These are phyloP conservation scores for Syndactyla subalaris DNA, from an alignment of 2,797 vertebrate species.

Conservation along the genomic window DNA sequence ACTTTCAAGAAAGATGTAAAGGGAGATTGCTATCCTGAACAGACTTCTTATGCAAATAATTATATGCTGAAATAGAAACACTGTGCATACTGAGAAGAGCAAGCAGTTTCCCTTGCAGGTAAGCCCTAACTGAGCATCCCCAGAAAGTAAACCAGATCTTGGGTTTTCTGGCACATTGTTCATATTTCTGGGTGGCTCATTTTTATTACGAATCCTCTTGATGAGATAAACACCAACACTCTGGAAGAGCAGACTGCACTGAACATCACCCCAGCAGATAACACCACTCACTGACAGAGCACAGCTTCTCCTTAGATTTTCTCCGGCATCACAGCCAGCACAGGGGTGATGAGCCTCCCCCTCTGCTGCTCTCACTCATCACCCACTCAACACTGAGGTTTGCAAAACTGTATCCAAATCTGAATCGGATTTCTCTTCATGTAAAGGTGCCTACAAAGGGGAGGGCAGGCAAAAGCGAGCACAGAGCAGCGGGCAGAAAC, in stretches of 20 bases:
- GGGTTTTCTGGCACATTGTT: not conserved
- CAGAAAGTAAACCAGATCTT: not conserved
- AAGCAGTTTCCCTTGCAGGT: not conserved
- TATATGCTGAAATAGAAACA: not conserved
- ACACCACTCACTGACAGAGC: not conserved
- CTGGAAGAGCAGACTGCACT: not conserved
- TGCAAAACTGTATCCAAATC: not conserved
- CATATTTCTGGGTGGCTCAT: not conserved
- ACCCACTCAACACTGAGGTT: fast-evolving
- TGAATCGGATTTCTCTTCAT: not conserved
- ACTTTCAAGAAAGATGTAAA: not conserved
- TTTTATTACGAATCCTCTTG: not conserved
- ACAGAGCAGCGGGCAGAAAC: not conserved
- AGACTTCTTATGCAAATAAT: not conserved
- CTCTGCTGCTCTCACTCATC: not conserved
- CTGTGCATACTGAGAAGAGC: not conserved
- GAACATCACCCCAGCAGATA: not conserved
- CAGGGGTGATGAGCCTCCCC: not conserved
- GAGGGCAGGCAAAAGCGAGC: not conserved
- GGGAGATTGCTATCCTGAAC: not conserved
- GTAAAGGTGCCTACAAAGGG: not conserved
- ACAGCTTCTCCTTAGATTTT: not conserved
- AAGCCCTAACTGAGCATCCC: not conserved
- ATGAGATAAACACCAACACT: not conserved
- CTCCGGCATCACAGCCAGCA: not conserved